Base-by-base conservation (phyloP, 2,113 vertebrate species). In the Charadrius vociferus region DNA sequence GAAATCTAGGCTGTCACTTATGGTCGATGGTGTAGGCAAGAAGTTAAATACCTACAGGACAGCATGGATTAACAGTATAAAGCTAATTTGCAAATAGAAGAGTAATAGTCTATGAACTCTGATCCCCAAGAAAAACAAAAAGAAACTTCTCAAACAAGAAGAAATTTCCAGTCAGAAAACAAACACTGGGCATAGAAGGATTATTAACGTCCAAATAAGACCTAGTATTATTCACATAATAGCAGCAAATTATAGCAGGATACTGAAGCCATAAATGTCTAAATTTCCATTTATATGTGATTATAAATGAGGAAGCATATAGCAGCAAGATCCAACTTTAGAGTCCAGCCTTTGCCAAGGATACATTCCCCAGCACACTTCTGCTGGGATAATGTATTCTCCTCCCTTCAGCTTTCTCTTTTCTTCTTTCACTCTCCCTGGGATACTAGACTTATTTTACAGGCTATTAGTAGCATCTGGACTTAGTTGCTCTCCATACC, bases 321-420 rank as follows among this genome's bases (percentile, higher is more conserved):
- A 55, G 41, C 41, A 86, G 13, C 24, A 52, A 50, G 17, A 71
- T 63, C 36, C 4, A 16, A 61, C 16, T 53, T 68, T 39, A 22
- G 7, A 65, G 14, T 12, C 26, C 37, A 67, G 29, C 26, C 52
- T 86, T 71, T 41, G 9, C 63, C 52, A 67, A 83, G 14, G 30
- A 36, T 50, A 22, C 2, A 0, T 3, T 91, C 10, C 36, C 29
- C 30, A 61, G 7, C 4, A 39, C 1, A 0, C 12, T 67, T 84
- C 19, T 62, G 12, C 26, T 63, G 30, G 6, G 10, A 37, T 55
- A 74, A 81, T 0, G 1, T 36, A 65, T 71, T 88, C 22, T 75
- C 15, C 26, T 65, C 43, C 72, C 22, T 85, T 71, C 30, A 52
- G 41, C 20, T 81, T 71, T 67, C 41, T 73, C 55, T 71, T 84